Evolutionary conservation across 2,888 invertebrate genomes (phyloP), one percentile per base, ranked within the genome.

Genomic region (Cryptophagus acutangulus): DNA sequence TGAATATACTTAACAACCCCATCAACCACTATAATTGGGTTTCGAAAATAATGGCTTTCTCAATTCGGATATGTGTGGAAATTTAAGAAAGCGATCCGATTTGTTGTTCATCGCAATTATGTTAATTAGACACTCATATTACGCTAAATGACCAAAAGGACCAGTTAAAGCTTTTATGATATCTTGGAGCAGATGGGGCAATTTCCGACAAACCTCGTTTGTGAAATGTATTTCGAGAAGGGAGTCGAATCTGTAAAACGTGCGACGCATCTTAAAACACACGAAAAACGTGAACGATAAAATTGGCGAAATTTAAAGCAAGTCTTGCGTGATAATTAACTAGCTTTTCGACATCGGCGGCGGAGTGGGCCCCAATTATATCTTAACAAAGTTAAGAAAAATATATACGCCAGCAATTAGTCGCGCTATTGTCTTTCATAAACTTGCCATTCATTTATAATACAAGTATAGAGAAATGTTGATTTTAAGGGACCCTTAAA

Each of bases 181-280:
- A 48, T 49, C 41, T 45, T 30, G 41, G n/a, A 31, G 39, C 41
- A 48, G 49, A 53, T 51, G 53, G 46, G 41, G 46, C 45, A 51
- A 53, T 53, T 53, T 51, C 52, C 51, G 51, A 49, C 43, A 48
- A 48, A 48, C 46, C 41, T 46, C 44, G 39, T 38, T 37, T 25
- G 38, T 29, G 24, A 43, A 43, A 45, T 40, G 48, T 38, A 34
- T 36, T 37, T 33, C 6, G 37, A 34, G 36, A 36, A 35, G 33
- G 34, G 24, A 36, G 38, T 40, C 36, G 39, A 46, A 48, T 43
- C 33, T 43, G 37, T 38, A 14, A 13, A 34, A 46, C 48, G 46
- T 48, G 48, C 24, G 36, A 16, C 34, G 43, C 43, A 46, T 48
- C 24, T 30, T 9, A 42, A 45, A 8, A 10, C 36, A 14, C 4